phyloP scores from a whole-genome alignment of 2,113 vertebrate genomes.

The Maccullochella peelii region DNA sequence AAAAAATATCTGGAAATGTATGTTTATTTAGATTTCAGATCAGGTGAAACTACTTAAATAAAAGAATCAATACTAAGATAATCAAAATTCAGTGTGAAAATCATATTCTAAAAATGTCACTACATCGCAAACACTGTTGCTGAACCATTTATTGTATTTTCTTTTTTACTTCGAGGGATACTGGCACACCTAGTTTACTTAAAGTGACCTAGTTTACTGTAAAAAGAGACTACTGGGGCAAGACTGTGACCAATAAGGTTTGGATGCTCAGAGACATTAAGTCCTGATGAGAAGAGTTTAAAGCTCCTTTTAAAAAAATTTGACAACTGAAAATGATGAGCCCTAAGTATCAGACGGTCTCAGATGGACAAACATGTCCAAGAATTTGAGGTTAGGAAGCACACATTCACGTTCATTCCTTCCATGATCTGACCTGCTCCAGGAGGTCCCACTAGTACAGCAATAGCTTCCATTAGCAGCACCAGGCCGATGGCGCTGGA shows the following conservation, averaged over 20 bases:
- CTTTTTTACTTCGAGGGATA: too few species aligned
- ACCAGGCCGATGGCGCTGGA: constrained; percentile 94
- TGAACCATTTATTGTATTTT: too few species aligned
- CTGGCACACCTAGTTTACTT: too few species aligned
- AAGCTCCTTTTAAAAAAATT: too few species aligned
- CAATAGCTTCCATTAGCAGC: constrained; percentile 90
- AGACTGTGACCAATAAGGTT: too few species aligned
- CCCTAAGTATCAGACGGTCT: background rate
- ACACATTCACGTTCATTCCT: background rate
- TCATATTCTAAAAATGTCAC: too few species aligned
- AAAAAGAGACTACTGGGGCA: too few species aligned
- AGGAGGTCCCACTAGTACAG: constrained; percentile 92
- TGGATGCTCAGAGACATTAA: background rate
- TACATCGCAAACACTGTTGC: too few species aligned
- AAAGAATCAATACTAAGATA: background rate
- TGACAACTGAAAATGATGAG: background rate
- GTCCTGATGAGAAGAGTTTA: background rate
- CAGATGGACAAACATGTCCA: background rate
- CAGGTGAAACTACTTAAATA: background rate
- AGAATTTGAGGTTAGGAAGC: background rate
- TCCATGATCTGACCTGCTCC: constrained; percentile 86
- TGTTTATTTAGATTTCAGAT: background rate
- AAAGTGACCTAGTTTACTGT: too few species aligned
- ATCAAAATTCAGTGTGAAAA: too few species aligned
- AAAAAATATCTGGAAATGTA: too few species aligned